Conservation (phyloP, 2,113 vertebrate species). For the Poeciliopsis turrubarensis region DNA sequence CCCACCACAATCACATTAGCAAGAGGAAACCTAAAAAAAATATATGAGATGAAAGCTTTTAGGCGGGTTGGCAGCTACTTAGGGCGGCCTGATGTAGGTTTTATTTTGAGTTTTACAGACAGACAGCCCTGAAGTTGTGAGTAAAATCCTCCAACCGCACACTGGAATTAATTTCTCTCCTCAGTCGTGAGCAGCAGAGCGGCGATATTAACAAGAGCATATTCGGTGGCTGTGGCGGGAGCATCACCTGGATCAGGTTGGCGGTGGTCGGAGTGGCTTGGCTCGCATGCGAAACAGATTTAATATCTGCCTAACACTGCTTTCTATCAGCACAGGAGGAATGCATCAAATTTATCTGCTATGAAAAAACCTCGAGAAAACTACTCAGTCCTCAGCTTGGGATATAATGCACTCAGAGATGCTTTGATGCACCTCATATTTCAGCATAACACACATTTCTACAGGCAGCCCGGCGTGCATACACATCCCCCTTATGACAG, state of each 20-base stretch:
- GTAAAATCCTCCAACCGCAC: conserved; percentile 56
- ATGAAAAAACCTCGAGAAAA: not conserved
- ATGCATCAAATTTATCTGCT: conserved; percentile 44
- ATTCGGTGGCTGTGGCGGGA: conserved; percentile 25
- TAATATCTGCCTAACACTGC: conserved; percentile 19
- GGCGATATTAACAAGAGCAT: conserved; percentile 49
- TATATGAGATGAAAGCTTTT: conserved; percentile 54
- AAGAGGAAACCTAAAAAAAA: conserved; percentile 31
- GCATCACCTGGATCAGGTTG: conserved; percentile 23
- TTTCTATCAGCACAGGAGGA: conserved; percentile 31
- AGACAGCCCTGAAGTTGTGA: conserved; percentile 55
- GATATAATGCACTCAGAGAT: conserved; percentile 52
- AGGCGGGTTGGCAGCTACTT: conserved; percentile 53
- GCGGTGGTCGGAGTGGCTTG: conserved; percentile 19
- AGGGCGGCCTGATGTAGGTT: conserved; percentile 50
- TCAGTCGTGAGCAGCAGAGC: conserved; percentile 38
- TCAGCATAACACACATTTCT: conserved; percentile 50
- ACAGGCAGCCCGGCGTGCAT: conserved; percentile 42
- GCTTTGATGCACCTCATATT: conserved; percentile 51
- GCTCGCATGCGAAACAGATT: conserved; percentile 26
- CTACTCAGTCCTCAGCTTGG: conserved; percentile 46
- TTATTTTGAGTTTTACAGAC: conserved; percentile 58
- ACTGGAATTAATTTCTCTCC: conserved; percentile 34
- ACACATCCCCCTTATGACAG: conserved; percentile 55
- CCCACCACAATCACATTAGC: conserved; percentile 33